Percentiles rank a stretch among this genome's conserved stretches.
phyloP scores from a whole-genome alignment of 2,113 vertebrate species.

The Dromaius novaehollandiae region DNA sequence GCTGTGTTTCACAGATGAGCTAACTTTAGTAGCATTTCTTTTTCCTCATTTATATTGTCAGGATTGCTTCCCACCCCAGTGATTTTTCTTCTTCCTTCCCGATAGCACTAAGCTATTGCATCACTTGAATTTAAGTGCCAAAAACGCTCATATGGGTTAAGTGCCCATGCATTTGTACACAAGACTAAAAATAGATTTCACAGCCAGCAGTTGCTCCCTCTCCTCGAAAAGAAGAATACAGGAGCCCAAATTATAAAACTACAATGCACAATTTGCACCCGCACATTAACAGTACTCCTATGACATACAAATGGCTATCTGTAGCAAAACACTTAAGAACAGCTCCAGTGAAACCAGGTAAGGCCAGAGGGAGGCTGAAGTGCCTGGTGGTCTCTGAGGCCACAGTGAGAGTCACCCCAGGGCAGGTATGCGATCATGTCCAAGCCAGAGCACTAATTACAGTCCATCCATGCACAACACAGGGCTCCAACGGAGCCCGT shows the following conservation, averaged over 20 bases:
- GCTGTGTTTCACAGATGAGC: neutral
- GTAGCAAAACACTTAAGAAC: neutral
- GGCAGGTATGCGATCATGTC: accelerated
- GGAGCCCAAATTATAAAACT: neutral
- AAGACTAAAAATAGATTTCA: neutral
- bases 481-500: neutral
- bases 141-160: neutral
- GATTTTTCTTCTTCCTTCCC: neutral
- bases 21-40: neutral
- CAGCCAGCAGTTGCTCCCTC: neutral
- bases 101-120: neutral
- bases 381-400: neutral
- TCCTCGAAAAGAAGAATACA: neutral
- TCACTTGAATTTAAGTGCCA: accelerated
- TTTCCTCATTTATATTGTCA: neutral
- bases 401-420: neutral
- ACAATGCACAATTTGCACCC: neutral
- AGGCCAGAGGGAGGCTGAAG: neutral
- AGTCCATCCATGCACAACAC: neutral
- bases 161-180: neutral
- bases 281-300: neutral
- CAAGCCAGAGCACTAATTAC: neutral
- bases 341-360: no score
- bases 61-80: neutral
- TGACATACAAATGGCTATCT: accelerated